These are phyloP conservation scores for Pheosia gnoma DNA, from an alignment of 2,888 invertebrate genomes.

Conservation along the genomic window DNA sequence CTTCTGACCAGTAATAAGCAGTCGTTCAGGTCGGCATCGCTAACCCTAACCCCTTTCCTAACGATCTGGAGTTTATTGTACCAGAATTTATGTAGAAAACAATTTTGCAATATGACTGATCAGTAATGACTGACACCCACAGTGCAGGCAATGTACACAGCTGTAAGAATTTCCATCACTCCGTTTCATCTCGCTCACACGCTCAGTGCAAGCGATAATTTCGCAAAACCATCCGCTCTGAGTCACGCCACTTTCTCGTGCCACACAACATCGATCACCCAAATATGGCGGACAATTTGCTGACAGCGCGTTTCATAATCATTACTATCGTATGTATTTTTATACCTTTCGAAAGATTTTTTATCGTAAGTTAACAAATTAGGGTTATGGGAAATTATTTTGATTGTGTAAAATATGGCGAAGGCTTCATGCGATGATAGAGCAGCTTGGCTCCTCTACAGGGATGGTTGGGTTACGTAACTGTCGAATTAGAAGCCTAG, in stretches of 20 bases:
- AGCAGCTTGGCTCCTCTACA: no score
- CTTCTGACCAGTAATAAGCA: no score
- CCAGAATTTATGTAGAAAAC: no score
- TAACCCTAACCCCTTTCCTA: no score
- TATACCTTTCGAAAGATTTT: not conserved
- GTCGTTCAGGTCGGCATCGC: no score
- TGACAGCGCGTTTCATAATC: not conserved
- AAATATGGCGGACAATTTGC: slow-evolving; percentile 18
- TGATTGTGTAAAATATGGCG: not conserved
- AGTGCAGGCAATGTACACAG: slow-evolving; percentile 23
- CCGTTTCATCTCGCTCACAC: not conserved
- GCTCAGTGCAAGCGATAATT: slow-evolving; percentile 14
- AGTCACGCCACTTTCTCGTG: slow-evolving; percentile 34
- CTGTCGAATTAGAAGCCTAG: no score
- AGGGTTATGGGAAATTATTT: not conserved
- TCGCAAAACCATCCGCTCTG: slow-evolving; percentile 22
- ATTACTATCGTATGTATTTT: not conserved
- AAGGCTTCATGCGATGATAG: no score
- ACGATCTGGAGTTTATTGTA: no score
- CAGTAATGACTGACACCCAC: no score
- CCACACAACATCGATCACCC: slow-evolving; percentile 21
- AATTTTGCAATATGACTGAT: no score
- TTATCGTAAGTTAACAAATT: not conserved
- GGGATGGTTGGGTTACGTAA: no score
- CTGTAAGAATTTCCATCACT: not conserved